Conservation (phyloP, 2,797 vertebrate genomes). For the Anguilla pacifica region DNA sequence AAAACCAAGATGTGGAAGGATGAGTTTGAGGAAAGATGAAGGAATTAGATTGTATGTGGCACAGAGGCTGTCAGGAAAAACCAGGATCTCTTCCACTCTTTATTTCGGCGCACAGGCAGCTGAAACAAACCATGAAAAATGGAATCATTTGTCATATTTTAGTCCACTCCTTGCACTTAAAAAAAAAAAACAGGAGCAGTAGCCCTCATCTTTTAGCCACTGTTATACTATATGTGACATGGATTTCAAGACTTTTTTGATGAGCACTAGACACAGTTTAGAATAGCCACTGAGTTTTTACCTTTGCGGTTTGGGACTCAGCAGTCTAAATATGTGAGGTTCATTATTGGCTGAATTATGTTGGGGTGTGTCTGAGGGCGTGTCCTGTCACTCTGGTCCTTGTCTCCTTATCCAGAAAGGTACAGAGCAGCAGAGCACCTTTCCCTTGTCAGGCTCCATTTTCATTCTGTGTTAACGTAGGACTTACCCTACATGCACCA, state of each 20-base stretch:
- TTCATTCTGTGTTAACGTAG: background rate
- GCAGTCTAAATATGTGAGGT: too few species aligned
- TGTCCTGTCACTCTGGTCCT: background rate
- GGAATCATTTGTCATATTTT: conserved; percentile 28
- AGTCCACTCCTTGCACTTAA: background rate
- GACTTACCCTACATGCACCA: background rate
- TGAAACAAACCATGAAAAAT: conserved; percentile 18
- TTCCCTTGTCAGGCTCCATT: background rate
- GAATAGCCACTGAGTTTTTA: background rate
- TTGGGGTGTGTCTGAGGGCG: background rate
- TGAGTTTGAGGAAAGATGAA: conserved; percentile 12
- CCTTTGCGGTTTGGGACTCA: background rate
- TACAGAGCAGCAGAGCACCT: background rate
- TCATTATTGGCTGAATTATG: background rate
- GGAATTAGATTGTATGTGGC: conserved; percentile 14
- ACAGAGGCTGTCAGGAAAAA: background rate
- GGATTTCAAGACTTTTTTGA: background rate
- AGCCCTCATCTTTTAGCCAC: background rate
- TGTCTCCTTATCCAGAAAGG: background rate
- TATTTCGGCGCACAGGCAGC: background rate
- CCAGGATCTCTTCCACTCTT: background rate
- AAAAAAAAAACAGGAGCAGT: background rate
- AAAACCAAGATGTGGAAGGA: conserved; percentile 23
- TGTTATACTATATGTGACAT: background rate
- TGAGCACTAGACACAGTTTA: background rate